Evolutionary conservation across 1,140 invertebrate species (phyloP).

Genomic region (Araneus ventricosus): DNA sequence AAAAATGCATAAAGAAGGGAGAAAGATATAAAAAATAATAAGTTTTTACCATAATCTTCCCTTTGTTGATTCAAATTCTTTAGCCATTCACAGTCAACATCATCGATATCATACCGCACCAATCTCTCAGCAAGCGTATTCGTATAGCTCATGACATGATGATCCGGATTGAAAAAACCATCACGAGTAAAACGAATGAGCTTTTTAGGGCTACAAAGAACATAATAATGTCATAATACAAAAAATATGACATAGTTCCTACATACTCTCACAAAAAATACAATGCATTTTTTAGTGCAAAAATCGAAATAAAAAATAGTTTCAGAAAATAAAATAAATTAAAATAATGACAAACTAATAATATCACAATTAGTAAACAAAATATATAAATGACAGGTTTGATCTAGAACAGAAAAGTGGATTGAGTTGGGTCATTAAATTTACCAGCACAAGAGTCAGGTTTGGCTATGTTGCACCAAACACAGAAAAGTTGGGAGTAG

Average conservation of each 20-base stretch:
- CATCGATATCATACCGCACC: slow-evolving; percentile 97
- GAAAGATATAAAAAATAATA: neutral
- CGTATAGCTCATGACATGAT: slow-evolving; percentile 91
- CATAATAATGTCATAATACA: neutral
- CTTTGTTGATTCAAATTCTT: slow-evolving; percentile 92
- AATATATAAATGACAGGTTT: no score
- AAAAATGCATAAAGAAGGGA: neutral
- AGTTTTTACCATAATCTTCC: slow-evolving; percentile 78
- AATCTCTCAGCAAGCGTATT: slow-evolving; percentile 93
- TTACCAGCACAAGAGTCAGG: no score
- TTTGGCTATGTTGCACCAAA: no score
- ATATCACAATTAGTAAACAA: no score
- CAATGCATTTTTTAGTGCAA: no score
- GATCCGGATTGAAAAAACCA: slow-evolving; percentile 90
- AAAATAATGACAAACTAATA: no score
- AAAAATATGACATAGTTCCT: neutral
- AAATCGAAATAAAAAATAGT: no score
- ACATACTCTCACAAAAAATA: no score
- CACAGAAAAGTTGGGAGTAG: no score
- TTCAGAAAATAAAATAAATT: no score
- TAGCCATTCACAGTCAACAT: slow-evolving; percentile 95
- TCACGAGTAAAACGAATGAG: slow-evolving; percentile 94
- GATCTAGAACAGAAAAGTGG: no score
- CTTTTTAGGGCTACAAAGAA: slow-evolving; percentile 85
- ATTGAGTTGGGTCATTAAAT: no score